Evolutionary conservation across 2,888 invertebrate genomes (phyloP).

Genomic region (Labia minor): DNA sequence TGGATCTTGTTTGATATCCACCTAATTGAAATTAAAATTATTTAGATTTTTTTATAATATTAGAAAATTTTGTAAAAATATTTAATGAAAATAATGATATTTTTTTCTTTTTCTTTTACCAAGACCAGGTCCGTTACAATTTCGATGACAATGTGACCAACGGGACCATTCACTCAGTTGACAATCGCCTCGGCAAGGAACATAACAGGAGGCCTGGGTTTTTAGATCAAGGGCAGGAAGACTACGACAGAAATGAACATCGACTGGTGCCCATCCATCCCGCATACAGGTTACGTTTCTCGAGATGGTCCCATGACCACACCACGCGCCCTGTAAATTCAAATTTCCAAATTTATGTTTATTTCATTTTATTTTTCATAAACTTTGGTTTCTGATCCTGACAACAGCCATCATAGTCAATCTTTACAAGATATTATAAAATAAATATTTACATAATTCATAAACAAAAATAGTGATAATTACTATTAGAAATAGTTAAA

Average conservation of each 20-base stretch:
- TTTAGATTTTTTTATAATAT: neutral
- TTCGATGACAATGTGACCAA: slow-evolving; percentile 36
- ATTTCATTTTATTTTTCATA: too few relatives aligned
- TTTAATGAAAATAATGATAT: neutral
- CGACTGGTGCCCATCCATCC: slow-evolving; percentile 30
- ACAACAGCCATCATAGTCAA: too few relatives aligned
- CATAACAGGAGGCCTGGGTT: slow-evolving; percentile 32
- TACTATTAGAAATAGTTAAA: too few relatives aligned
- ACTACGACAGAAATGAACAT: slow-evolving; percentile 28
- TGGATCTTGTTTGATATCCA: slow-evolving; percentile 34
- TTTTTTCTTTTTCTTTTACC: slow-evolving; percentile 25
- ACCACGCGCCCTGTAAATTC: slow-evolving; percentile 31
- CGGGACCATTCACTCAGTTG: slow-evolving; percentile 36
- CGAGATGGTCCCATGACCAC: slow-evolving; percentile 34
- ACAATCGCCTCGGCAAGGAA: slow-evolving; percentile 36
- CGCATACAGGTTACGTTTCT: slow-evolving; percentile 35
- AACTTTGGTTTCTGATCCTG: too few relatives aligned
- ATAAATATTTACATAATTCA: too few relatives aligned
- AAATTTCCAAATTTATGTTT: slow-evolving; percentile 8
- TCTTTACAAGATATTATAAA: neutral
- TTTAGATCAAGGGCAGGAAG: slow-evolving; percentile 28
- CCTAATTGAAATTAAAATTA: slow-evolving; percentile 28
- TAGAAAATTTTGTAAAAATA: neutral
- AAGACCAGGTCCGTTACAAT: slow-evolving; percentile 28
- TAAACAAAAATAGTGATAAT: too few relatives aligned